Percentiles rank a stretch among this genome's conserved stretches.
Evolutionary conservation across 53 echinoderm and acorn worm species (phyloP).

Genomic region (Paelopatides confundens): DNA sequence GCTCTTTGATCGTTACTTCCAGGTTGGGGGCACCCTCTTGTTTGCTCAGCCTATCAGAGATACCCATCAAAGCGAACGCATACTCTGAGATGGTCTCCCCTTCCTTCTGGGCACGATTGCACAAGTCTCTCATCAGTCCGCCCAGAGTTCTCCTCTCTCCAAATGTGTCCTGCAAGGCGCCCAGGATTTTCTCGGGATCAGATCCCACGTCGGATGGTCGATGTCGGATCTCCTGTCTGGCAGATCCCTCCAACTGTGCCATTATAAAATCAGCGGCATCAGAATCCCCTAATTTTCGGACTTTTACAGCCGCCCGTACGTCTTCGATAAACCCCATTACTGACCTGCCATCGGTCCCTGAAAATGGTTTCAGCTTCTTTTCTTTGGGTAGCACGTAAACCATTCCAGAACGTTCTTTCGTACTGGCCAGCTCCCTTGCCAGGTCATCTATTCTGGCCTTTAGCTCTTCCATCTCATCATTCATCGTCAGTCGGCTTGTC

Average conservation of each 20-base stretch:
- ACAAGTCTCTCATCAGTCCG: not conserved
- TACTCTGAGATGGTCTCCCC: not conserved
- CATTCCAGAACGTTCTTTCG: too few species aligned
- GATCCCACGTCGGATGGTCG: not conserved
- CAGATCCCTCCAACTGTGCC: not conserved
- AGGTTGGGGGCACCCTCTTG: not conserved
- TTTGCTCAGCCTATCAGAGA: not conserved
- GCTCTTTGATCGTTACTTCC: not conserved
- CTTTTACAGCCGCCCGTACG: not conserved
- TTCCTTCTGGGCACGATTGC: not conserved
- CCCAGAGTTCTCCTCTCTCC: not conserved
- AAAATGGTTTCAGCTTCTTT: not conserved
- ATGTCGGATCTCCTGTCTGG: not conserved
- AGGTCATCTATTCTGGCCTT: too few species aligned
- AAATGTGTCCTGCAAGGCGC: not conserved
- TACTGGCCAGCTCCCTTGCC: too few species aligned
- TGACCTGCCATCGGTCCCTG: not conserved
- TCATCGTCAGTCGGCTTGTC: too few species aligned
- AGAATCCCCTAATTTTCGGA: not conserved
- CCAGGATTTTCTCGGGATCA: not conserved
- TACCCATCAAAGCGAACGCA: not conserved
- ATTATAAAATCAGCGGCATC: not conserved
- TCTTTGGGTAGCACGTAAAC: not conserved
- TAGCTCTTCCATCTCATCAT: too few species aligned
- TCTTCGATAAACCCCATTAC: not conserved